Conservation (phyloP, 2,797 vertebrate genomes). For the Dendrocincla tyrannina region DNA sequence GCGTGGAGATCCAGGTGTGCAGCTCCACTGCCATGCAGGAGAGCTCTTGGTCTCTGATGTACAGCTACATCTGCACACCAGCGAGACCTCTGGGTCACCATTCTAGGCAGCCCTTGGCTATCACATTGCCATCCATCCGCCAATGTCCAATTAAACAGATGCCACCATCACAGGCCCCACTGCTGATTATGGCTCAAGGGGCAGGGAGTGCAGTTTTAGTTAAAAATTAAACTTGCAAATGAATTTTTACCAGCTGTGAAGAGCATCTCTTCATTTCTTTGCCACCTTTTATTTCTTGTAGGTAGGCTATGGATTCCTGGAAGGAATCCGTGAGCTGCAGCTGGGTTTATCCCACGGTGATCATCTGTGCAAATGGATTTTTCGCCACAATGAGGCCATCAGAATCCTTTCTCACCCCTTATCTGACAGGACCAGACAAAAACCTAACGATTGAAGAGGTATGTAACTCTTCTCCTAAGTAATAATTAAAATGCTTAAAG, state of each 20-base stretch:
- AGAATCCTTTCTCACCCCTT: conserved; percentile 81
- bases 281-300: not conserved
- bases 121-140: not conserved
- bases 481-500: not conserved
- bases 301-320: conserved; percentile 74
- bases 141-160: not conserved
- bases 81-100: not conserved
- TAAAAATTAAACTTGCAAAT: not conserved
- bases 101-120: not conserved
- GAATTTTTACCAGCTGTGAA: not conserved
- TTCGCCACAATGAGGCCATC: conserved; percentile 83
- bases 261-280: not conserved
- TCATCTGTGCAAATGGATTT: conserved; percentile 83
- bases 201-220: not conserved
- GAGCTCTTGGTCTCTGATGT: not conserved
- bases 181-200: not conserved
- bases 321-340: conserved; percentile 42
- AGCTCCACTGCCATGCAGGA: not conserved
- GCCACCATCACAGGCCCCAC: not conserved
- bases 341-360: conserved; percentile 83
- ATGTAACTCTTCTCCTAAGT: not conserved
- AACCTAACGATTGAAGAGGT: conserved; percentile 82
- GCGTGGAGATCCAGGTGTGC: not conserved
- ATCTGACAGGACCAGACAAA: conserved; percentile 79
- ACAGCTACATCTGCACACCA: not conserved